Conservation (phyloP, 2,113 vertebrate species). For the Equus quagga region DNA sequence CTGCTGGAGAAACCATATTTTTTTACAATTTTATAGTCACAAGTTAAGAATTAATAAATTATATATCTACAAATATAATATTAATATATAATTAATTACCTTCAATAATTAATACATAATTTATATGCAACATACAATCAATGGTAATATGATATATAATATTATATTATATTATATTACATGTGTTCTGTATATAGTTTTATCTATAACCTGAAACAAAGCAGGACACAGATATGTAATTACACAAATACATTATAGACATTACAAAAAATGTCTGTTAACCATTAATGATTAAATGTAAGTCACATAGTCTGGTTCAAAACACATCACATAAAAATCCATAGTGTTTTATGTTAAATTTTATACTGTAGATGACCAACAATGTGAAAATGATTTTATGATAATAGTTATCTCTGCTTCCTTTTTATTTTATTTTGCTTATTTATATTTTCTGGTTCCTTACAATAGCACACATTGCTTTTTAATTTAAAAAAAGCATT, state of each 20-base stretch:
- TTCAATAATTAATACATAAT: not conserved
- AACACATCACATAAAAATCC: not conserved
- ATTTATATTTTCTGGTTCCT: not conserved
- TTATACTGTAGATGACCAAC: not conserved
- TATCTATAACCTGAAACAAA: not conserved
- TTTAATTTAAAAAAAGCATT: not conserved
- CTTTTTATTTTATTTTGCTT: not conserved
- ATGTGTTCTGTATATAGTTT: not conserved
- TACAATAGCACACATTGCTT: not conserved
- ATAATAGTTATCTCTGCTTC: not conserved
- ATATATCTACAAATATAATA: not conserved
- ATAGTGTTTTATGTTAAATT: not conserved
- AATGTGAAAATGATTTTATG: not conserved
- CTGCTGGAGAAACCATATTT: not conserved
- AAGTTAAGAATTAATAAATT: not conserved
- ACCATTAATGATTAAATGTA: not conserved
- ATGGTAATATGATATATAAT: not conserved
- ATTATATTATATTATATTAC: not conserved
- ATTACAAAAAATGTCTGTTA: not conserved
- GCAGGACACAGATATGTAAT: not conserved
- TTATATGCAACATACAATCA: not conserved
- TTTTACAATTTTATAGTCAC: not conserved
- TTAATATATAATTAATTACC: not conserved
- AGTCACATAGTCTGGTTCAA: not conserved
- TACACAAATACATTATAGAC: not conserved